Evolutionary conservation across 2,888 invertebrate species (phyloP), one percentile per base, ranked within the genome.

Genomic region (Cordylochernes scorpioides): DNA sequence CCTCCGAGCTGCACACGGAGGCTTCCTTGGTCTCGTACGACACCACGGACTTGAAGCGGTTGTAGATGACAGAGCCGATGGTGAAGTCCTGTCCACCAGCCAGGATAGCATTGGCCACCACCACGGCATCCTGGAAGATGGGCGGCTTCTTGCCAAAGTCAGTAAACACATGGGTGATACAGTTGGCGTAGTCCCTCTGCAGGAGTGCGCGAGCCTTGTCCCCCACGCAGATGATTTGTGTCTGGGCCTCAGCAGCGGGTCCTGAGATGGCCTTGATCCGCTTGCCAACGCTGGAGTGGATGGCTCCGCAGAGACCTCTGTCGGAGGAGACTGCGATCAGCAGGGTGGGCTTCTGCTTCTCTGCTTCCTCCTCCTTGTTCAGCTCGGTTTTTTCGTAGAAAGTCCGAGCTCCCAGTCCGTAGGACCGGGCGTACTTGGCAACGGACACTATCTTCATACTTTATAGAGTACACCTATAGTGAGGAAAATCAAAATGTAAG

Each of bases 401-500:
- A 42, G 72, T 69, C 47, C 33, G 7, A 10, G 86, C 71, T 25
- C 91, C 94, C 37, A 66, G 59, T 17, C 97, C 97, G 44, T 86
- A 80, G 0, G 91, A 77, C 41, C 86, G 68, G 30, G 80, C 63
- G 53, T 84, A 99, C 52, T 77, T 77, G 33, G 60, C 63, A 36
- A 66, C 64, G 32, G 67, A 64, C 63, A 94, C 94, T 94, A 99
- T 97, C 66, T 99, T 97, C 97, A 99, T 99, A 51, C 91, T 91
- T 56, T 97, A n/a, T n/a, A n/a, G n/a, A n/a, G n/a, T n/a, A n/a
- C n/a, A n/a, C n/a, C n/a, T n/a, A n/a, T n/a, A n/a, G n/a, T n/a
- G n/a, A n/a, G n/a, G n/a, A n/a, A n/a, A n/a, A n/a, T n/a, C n/a
- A n/a, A n/a, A n/a, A n/a, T n/a, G n/a, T n/a, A n/a, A n/a, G n/a